These are phyloP conservation scores for Ericerus pela DNA, from an alignment of 1,140 invertebrate species.

Conservation along the genomic window DNA sequence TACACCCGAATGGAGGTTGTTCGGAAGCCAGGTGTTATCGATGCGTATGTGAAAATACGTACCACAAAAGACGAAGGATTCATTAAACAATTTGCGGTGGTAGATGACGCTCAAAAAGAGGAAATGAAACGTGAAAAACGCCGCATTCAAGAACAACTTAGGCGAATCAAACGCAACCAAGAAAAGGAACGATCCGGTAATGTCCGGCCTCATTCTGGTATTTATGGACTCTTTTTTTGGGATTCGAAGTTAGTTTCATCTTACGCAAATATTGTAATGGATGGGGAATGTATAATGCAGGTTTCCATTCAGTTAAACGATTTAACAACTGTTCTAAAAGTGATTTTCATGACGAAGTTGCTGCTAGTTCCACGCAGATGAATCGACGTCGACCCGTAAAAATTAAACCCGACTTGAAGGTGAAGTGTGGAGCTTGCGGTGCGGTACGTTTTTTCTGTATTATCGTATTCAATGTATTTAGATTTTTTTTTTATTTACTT, in stretches of 20 bases:
- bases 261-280: too few species aligned
- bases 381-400: slow-evolving; percentile 16
- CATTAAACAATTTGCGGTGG: slow-evolving; percentile 77
- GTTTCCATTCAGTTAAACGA: not conserved
- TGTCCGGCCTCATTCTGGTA: too few species aligned
- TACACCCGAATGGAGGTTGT: slow-evolving; percentile 90
- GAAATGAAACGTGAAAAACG: slow-evolving; percentile 93
- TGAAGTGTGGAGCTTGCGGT: slow-evolving; percentile 92
- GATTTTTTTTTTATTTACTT: too few species aligned
- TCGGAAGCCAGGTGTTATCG: slow-evolving; percentile 82
- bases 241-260: too few species aligned
- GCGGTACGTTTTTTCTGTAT: too few species aligned
- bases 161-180: slow-evolving; percentile 84
- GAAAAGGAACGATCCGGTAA: slow-evolving; percentile 48
- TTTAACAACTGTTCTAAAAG: not conserved
- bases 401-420: slow-evolving; percentile 51
- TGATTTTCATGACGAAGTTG: not conserved
- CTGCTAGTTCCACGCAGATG: not conserved
- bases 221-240: too few species aligned
- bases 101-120: slow-evolving; percentile 83
- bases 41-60: slow-evolving; percentile 90
- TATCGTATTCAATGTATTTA: too few species aligned
- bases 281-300: too few species aligned
- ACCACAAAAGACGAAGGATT: slow-evolving; percentile 89
- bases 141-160: slow-evolving; percentile 87